Evolutionary conservation across 1,140 invertebrate genomes (phyloP).

Genomic region (Drosophila suzukii): DNA sequence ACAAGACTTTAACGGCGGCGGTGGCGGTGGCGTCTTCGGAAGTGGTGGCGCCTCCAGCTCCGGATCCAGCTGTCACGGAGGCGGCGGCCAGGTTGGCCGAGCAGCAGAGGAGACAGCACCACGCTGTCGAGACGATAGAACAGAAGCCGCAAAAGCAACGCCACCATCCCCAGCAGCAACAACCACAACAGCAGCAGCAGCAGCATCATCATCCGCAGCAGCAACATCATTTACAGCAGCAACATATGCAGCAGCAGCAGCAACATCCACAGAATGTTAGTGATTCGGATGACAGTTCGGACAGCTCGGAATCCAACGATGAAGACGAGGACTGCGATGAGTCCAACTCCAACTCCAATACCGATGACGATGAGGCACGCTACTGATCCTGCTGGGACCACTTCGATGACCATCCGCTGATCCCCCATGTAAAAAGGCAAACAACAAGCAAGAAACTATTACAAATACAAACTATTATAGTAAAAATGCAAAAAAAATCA

Average conservation of each 20-base stretch:
- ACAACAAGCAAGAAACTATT: slow-evolving; percentile 64
- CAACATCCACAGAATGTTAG: slow-evolving; percentile 46
- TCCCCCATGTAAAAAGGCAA: slow-evolving; percentile 72
- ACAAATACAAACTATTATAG: slow-evolving; percentile 63
- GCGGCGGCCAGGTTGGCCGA: slow-evolving; percentile 25
- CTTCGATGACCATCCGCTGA: slow-evolving; percentile 50
- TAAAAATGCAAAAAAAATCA: slow-evolving; percentile 50
- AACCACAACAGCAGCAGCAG: slow-evolving; percentile 34
- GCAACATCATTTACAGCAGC: slow-evolving; percentile 11
- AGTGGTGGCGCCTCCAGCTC: slow-evolving; percentile 11
- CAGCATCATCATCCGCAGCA: slow-evolving; percentile 30
- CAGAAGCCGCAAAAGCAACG: slow-evolving; percentile 27
- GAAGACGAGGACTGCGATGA: slow-evolving; percentile 67
- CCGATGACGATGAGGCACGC: slow-evolving; percentile 70
- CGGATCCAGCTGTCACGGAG: slow-evolving; percentile 18
- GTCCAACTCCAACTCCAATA: slow-evolving; percentile 75
- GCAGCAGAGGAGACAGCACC: slow-evolving; percentile 54
- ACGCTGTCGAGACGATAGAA: slow-evolving; percentile 69
- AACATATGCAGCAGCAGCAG: slow-evolving; percentile 24
- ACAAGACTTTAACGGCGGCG: slow-evolving; percentile 85
- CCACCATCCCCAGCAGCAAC: slow-evolving; percentile 40
- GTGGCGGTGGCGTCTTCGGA: neutral
- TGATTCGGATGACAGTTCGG: slow-evolving; percentile 76
- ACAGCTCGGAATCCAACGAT: slow-evolving; percentile 70
- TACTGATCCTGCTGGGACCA: slow-evolving; percentile 60